Evolutionary conservation across 1,140 invertebrate genomes (phyloP), one percentile per base, ranked within the genome.

Genomic region (Drosophila ohnishii): DNA sequence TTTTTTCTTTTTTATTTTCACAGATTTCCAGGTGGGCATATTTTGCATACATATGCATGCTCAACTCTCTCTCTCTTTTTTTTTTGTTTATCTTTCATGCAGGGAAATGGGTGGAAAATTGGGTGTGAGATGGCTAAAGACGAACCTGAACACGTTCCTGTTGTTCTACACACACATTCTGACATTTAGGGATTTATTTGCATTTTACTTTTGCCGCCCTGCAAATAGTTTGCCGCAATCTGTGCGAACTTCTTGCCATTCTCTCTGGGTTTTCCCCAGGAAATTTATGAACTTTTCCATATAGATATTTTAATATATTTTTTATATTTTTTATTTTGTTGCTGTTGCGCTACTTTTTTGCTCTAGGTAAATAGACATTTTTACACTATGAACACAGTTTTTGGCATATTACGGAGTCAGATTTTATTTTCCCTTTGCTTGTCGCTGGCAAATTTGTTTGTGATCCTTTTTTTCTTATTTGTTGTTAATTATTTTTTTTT

Each of bases 171-270:
- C 25, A 28, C 45, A 66, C 83, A 65, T 72, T 40, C 44, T 67
- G 80, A 80, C 66, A 80, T 75, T 87, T 80, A 66, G 83, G 83
- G 83, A 87, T 86, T 86, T 86, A 86, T 86, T 86, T 87, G 83
- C 83, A 86, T 86, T 86, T 85, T 86, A 74, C 67, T 86, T 87
- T 83, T 65, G 62, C 67, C 37, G 48, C 34, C 34, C 34, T 57
- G 66, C 81, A 80, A 86, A 78, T 86, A 86, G 82, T 86, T 86
- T 86, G 83, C 83, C 79, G 75, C 83, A 86, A 86, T 86, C 83
- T 86, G 79, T 87, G 83, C 63, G 80, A 65, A 63, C 30, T 30
- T 28, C 25, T 28, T 28, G 25, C 40, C 14, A 28, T 28, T 34
- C 28, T 37, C 7, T n/a, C 57, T 44, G 7, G 30, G 32, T 59